Evolutionary conservation across 2,888 invertebrate species (phyloP).

Genomic region (Ligdia adustata): DNA sequence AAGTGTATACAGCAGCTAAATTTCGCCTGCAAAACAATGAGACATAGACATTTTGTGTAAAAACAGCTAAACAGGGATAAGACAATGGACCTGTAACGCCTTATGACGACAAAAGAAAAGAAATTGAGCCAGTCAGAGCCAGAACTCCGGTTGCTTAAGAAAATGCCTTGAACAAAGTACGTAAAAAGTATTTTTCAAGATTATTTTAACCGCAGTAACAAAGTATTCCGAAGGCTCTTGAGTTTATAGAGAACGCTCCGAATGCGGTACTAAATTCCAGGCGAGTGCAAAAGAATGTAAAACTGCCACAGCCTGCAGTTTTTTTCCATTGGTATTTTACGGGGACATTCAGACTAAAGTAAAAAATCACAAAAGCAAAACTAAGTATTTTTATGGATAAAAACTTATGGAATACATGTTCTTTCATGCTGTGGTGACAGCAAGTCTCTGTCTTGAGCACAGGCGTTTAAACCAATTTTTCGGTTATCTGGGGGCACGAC

Average conservation of each 20-base stretch:
- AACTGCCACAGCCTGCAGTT: conserved; percentile 40
- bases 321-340: too few relatives aligned
- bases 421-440: too few relatives aligned
- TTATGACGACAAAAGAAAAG: conserved; percentile 18
- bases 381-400: too few relatives aligned
- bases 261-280: conserved; percentile 45
- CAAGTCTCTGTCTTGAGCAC: too few relatives aligned
- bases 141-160: conserved; percentile 22
- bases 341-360: too few relatives aligned
- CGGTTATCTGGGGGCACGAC: too few relatives aligned
- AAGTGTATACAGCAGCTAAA: background rate
- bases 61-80: conserved; percentile 8
- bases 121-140: conserved; percentile 17
- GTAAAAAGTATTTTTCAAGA: conserved; percentile 17
- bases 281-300: conserved; percentile 51
- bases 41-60: conserved; percentile 4
- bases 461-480: too few relatives aligned
- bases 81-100: conserved; percentile 17
- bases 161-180: conserved; percentile 15
- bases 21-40: conserved; percentile 7
- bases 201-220: conserved; percentile 26
- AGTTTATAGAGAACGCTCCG: conserved; percentile 36
- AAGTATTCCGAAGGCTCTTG: conserved; percentile 30
- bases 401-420: too few relatives aligned
- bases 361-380: too few relatives aligned